A percentile compares a stretch with the other conserved stretches of the same genome.
phyloP scores from a whole-genome alignment of 2,888 invertebrate genomes.

The Orthosia incerta region DNA sequence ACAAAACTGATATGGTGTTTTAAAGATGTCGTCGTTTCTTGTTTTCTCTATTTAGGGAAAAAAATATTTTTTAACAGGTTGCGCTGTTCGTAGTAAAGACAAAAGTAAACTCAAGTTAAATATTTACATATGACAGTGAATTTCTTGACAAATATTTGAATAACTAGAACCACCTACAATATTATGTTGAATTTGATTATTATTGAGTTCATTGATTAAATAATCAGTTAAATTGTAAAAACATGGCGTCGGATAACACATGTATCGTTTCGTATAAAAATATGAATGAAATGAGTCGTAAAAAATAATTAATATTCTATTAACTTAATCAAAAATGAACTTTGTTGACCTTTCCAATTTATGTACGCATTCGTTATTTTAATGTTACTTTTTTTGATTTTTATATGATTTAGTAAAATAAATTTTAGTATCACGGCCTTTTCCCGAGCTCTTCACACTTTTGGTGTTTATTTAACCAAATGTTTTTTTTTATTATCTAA shows the following conservation, averaged over 20 bases:
- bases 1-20: neutral
- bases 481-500: no score
- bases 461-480: no score
- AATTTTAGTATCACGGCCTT: neutral
- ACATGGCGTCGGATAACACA: neutral
- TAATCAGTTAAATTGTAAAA: slow-evolving; percentile 22
- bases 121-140: neutral
- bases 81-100: no score
- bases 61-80: neutral
- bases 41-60: neutral
- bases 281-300: slow-evolving; percentile 40
- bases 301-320: slow-evolving; percentile 10
- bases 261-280: slow-evolving; percentile 12
- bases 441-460: no score
- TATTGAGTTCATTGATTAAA: slow-evolving; percentile 42
- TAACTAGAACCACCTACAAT: neutral
- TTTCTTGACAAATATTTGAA: neutral
- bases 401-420: neutral
- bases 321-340: slow-evolving; percentile 6
- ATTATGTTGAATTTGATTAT: neutral
- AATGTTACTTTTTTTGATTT: neutral
- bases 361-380: neutral
- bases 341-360: slow-evolving; percentile 9
- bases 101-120: neutral
- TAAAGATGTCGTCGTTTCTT: neutral